Percentiles rank a stretch among this genome's conserved stretches.
Evolutionary conservation across 2,113 vertebrate species (phyloP).

Genomic region (Fulmarus glacialis): DNA sequence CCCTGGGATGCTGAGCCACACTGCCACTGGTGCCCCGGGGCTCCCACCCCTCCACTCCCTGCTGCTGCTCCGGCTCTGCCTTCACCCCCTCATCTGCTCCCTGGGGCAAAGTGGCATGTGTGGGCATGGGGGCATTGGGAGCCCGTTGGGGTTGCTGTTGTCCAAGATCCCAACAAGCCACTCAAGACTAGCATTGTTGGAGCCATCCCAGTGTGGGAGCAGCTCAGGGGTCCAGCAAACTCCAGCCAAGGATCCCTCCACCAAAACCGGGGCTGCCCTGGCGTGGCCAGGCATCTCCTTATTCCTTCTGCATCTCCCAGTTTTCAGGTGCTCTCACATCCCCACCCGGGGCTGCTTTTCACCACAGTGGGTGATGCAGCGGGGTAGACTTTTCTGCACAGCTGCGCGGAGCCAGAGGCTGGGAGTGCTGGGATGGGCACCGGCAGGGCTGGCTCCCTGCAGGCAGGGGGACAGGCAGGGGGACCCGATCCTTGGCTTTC

Average conservation of each 20-base stretch:
- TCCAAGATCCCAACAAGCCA: neutral
- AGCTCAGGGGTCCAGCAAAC: neutral
- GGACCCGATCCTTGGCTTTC: neutral
- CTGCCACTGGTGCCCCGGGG: neutral
- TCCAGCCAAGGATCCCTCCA: neutral
- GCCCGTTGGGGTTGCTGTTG: fast-evolving
- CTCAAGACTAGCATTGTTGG: neutral
- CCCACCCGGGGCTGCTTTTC: neutral
- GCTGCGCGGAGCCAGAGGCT: fast-evolving
- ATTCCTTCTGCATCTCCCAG: neutral
- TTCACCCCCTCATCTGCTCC: fast-evolving
- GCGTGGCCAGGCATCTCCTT: neutral
- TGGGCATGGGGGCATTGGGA: neutral
- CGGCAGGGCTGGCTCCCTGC: neutral
- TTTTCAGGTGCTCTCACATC: neutral
- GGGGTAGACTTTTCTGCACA: fast-evolving
- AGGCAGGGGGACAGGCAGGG: neutral
- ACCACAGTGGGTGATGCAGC: fast-evolving
- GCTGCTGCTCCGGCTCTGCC: neutral
- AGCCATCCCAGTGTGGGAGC: fast-evolving
- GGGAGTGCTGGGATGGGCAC: neutral
- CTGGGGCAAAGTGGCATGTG: fast-evolving
- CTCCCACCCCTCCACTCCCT: neutral
- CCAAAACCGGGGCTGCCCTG: neutral
- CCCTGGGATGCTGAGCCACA: fast-evolving